Evolutionary conservation across 1,140 invertebrate genomes (phyloP).

Genomic region (Chironomus tepperi): DNA sequence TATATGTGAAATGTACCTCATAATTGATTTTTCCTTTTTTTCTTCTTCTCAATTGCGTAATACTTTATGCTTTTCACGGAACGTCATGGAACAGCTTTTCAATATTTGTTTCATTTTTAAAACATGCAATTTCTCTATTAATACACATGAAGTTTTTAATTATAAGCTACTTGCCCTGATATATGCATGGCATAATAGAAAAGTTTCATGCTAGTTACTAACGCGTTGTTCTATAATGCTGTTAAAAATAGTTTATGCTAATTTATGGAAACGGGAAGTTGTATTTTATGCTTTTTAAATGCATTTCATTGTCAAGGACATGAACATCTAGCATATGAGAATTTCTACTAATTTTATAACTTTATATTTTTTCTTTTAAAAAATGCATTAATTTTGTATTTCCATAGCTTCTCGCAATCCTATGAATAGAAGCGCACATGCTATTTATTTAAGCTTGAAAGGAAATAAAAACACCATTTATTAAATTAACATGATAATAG

Average conservation of each 20-base stretch:
- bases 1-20: background rate
- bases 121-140: conserved; percentile 6
- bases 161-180: background rate
- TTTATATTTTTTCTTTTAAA: background rate
- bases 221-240: too few species aligned
- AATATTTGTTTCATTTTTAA: background rate
- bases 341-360: background rate
- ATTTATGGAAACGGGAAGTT: conserved; percentile 7
- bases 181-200: too few species aligned
- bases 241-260: background rate
- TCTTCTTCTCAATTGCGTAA: background rate
- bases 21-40: conserved; percentile 1
- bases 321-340: background rate
- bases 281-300: conserved; percentile 1
- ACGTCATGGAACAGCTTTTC: conserved; percentile 3
- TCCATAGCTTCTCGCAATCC: too few species aligned
- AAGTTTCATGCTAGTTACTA: too few species aligned
- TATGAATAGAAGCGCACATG: too few species aligned
- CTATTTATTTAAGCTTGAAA: too few species aligned
- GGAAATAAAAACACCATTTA: too few species aligned
- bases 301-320: background rate
- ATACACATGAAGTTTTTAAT: conserved; percentile 3
- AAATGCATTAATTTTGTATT: too few species aligned
- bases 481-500: too few species aligned
- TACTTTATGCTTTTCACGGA: background rate